Evolutionary conservation across 1,140 invertebrate species (phyloP), one percentile per base, ranked within the genome.

Genomic region (Theocolax elegans): DNA sequence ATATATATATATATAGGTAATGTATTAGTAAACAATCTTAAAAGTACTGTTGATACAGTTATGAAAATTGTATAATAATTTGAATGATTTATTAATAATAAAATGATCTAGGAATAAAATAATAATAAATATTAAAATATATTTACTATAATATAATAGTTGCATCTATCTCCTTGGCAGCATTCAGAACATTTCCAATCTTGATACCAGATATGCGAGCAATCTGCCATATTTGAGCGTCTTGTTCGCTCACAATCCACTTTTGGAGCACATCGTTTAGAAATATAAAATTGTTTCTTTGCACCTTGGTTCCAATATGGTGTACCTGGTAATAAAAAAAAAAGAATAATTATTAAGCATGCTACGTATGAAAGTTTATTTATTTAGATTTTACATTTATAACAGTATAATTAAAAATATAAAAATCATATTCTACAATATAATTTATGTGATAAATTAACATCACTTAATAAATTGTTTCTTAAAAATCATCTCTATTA

Each of bases 171-270:
- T 48, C 97, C 97, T 79, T 93, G 92, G 83, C 97, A 99, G 85
- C 97, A 99, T 83, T 99, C 97, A 0, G 94, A 93, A 87, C 97
- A 99, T 71, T 92, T 91, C 97, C 97, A 99, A 86, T 99, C 97
- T 79, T 96, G 91, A 79, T 98, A 99, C 95, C 96, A 98, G 79
- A 99, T 95, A 79, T 97, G 91, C 19, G 95, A 95, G 81, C 97
- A 99, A 71, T 90, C 88, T 13, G 87, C 85, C 89, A 94, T 94
- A 72, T 91, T 91, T 21, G 86, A 85, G 59, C 87, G 87, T 74
- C 92, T 87, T 65, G 89, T 89, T 67, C 86, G 84, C 63, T 92
- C 90, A 84, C 97, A 99, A 65, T 91, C 88, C 7, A 90, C 88
- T 80, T 92, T 92, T 12, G 91, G 93, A 15, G 95, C 91, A 89